Evolutionary conservation across 2,113 vertebrate species (phyloP).

Genomic region (Poeciliopsis turrubarensis): DNA sequence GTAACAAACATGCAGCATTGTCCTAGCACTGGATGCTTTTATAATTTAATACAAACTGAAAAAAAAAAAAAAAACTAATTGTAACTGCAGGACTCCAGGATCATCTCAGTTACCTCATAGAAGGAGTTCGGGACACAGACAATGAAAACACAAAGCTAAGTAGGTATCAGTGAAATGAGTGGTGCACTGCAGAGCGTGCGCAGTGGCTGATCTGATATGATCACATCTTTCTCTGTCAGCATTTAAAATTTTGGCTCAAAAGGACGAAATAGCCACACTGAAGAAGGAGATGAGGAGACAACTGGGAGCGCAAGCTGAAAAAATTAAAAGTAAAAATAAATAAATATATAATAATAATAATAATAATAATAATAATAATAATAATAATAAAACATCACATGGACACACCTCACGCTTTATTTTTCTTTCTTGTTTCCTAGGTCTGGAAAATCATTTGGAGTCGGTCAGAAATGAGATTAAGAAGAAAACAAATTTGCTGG

Average conservation of each 20-base stretch:
- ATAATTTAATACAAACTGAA: too few species aligned
- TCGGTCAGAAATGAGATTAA: conserved; percentile 20
- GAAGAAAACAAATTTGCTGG: not conserved
- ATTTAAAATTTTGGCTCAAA: conserved; percentile 37
- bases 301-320: not conserved
- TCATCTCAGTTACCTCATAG: conserved; percentile 10
- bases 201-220: not conserved
- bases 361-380: not conserved
- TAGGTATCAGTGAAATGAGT: conserved; percentile 22
- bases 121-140: conserved; percentile 26
- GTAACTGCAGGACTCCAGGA: conserved; percentile 29
- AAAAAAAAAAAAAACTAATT: not conserved
- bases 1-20: not conserved
- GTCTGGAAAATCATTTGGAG: conserved; percentile 40
- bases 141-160: conserved; percentile 51
- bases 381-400: not conserved
- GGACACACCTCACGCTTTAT: not conserved
- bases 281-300: conserved; percentile 5
- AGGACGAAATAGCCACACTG: conserved; percentile 40
- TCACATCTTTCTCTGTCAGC: conserved; percentile 16
- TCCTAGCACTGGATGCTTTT: not conserved
- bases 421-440: conserved; percentile 12
- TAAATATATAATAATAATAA: not conserved
- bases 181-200: not conserved
- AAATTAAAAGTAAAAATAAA: conserved; percentile 46